Evolutionary conservation across 2,113 vertebrate genomes (phyloP), one percentile per base, ranked within the genome.

Genomic region (Psettodes erumei): DNA sequence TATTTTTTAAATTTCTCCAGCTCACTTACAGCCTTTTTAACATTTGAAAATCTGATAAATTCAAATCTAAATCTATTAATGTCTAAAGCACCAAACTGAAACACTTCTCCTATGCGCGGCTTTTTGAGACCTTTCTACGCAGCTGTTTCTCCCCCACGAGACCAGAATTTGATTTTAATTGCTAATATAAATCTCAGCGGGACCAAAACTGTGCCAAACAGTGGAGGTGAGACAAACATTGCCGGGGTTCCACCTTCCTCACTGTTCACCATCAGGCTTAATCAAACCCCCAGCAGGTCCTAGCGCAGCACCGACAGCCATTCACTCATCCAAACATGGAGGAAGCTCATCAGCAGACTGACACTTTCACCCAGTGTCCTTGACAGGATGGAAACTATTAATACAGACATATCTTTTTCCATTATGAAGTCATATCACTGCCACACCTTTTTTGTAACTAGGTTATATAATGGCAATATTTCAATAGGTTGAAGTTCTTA

Each of bases 101-200:
- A 42, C 21, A 61, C 35, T 55, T 72, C 4, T 6, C 4, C 58
- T 8, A 35, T 19, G 5, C 18, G 35, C 65, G 32, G 18, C 51
- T 33, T 28, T 2, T 62, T 7, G 27, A 21, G 6, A n/a, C n/a
- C 35, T 53, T 72, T 25, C 73, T 1, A 61, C 1, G 16, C 77
- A 67, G 27, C 54, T 60, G 54, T 27, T 63, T 25, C 42, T 30
- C 4, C 68, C 23, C 45, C 55, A 63, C 71, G 74, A 60, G 62
- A 80, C 51, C 28, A 64, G 45, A 64, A 67, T 79, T 76, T 84
- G 23, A 71, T 86, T 81, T 83, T 70, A 89, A 83, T 82, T 87
- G 67, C 81, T 85, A 89, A 89, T 91, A 91, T 89, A 86, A 89
- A 85, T 87, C 83, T 79, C 90, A 87, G 86, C 87, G 73, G 83